Evolutionary conservation across 2,797 vertebrate species (phyloP), one percentile per base, ranked within the genome.

Genomic region (Tangara arthus): DNA sequence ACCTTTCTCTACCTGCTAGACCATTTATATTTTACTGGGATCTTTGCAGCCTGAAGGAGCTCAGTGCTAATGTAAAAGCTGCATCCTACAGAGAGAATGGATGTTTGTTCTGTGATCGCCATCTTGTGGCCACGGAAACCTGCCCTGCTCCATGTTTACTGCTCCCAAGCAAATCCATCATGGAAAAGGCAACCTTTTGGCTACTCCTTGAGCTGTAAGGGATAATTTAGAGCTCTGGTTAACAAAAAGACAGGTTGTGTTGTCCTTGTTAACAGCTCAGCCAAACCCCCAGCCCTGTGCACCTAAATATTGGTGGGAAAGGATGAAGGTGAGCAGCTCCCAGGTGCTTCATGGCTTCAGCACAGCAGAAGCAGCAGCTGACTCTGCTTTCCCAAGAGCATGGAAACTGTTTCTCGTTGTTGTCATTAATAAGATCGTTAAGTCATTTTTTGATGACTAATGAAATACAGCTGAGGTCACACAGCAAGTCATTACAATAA

Each of bases 71-170:
- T 86, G 75, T 35, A 6, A 2, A 28, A 16, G 9, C 34, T 46
- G 59, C 71, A 49, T 47, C 59, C 81, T 77, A 70, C 84, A 32
- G 73, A 73, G 39, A 22, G 32, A 22, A 32, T 28, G 61, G 49
- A 96, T 94, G 53, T 2, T 39, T 84, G 96, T 91, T 96, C 94
- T 79, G 44, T 16, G 95, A 95, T 61, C 97, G 97, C 98, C 97
- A 98, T 93, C 97, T 97, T 88, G 97, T 97, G 98, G 97, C 81
- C 52, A 44, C 41, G 8, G 10, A 69, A 82, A 34, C 17, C 69
- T 20, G 10, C 60, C 63, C 30, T 77, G 16, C 35, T 63, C 30
- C 0, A 2, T 3, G 9, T 46, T 68, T 12, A 5, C 75, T 23
- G 37, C 57, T 76, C 55, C 59, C 42, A 50, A 49, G 14, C 41